phyloP scores from a whole-genome alignment of 1,140 invertebrate genomes.

The Saccostrea echinata region DNA sequence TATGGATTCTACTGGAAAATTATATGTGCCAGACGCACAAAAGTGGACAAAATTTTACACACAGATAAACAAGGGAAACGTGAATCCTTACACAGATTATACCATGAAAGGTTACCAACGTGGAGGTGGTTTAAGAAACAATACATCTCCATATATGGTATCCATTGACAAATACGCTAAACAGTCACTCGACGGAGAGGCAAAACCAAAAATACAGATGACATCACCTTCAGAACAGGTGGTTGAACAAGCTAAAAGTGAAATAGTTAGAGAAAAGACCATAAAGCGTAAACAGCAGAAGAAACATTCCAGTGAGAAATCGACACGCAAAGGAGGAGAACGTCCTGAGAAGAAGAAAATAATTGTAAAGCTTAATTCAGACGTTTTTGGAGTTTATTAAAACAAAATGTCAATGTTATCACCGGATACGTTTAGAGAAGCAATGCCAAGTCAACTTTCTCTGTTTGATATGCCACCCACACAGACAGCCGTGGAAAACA shows the following conservation, averaged over 20 bases:
- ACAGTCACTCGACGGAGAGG: not conserved
- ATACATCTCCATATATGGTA: conserved; percentile 25
- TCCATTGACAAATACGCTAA: conserved; percentile 26
- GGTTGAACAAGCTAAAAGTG: conserved; percentile 47
- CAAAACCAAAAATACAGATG: not conserved
- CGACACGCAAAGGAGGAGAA: not conserved
- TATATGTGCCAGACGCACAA: conserved; percentile 10
- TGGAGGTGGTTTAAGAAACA: conserved; percentile 19
- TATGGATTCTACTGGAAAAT: not conserved
- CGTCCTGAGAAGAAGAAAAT: not conserved
- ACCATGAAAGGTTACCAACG: conserved; percentile 5
- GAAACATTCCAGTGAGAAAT: not conserved
- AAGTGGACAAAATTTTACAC: conserved; percentile 33
- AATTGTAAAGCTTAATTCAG: not conserved
- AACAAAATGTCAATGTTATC: conserved; percentile 16
- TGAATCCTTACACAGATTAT: conserved; percentile 25
- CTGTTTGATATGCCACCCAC: not conserved
- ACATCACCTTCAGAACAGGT: conserved; percentile 43
- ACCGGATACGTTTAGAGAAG: not conserved
- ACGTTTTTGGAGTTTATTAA: not conserved
- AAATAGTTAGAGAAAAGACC: not conserved
- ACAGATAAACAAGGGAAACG: not conserved
- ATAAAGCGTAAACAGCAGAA: not conserved
- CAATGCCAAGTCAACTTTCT: conserved; percentile 3
- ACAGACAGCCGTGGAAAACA: not conserved